These are phyloP conservation scores for Boleophthalmus pectinirostris DNA, from an alignment of 2,113 vertebrate species.

Conservation along the genomic window DNA sequence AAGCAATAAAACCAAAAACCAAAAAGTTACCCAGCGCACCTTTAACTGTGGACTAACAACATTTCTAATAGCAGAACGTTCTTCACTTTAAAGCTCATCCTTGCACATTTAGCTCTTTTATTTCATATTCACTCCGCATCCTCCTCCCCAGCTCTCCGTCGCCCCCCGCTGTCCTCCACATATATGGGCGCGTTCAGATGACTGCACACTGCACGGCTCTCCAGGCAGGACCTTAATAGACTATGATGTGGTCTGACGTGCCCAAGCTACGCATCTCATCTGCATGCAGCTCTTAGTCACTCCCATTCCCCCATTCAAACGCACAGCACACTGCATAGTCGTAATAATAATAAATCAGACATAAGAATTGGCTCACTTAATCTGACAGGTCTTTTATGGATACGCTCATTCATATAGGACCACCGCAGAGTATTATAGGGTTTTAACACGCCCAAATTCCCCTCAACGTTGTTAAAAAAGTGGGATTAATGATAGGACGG, in stretches of 20 bases:
- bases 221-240: slow-evolving; percentile 59
- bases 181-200: slow-evolving; percentile 26
- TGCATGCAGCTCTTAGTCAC: slow-evolving; percentile 58
- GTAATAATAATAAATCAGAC: slow-evolving; percentile 67
- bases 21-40: too few relatives aligned
- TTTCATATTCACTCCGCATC: background rate
- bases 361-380: slow-evolving; percentile 62
- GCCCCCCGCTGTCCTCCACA: slow-evolving; percentile 3
- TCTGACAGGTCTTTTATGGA: slow-evolving; percentile 72
- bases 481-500: slow-evolving; percentile 55
- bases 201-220: slow-evolving; percentile 16
- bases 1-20: too few relatives aligned
- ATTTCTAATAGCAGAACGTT: background rate
- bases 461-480: slow-evolving; percentile 48
- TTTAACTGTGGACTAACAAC: too few relatives aligned
- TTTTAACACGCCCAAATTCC: slow-evolving; percentile 38
- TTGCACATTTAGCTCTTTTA: slow-evolving; percentile 12
- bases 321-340: slow-evolving; percentile 1
- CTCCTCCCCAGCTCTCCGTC: background rate
- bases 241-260: slow-evolving; percentile 62
- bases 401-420: slow-evolving; percentile 53
- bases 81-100: background rate
- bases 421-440: slow-evolving; percentile 39
- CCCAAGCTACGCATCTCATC: slow-evolving; percentile 54
- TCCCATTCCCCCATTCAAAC: slow-evolving; percentile 23